These are phyloP conservation scores for Knipowitschia caucasica DNA, from an alignment of 2,797 vertebrate genomes.

Conservation along the genomic window DNA sequence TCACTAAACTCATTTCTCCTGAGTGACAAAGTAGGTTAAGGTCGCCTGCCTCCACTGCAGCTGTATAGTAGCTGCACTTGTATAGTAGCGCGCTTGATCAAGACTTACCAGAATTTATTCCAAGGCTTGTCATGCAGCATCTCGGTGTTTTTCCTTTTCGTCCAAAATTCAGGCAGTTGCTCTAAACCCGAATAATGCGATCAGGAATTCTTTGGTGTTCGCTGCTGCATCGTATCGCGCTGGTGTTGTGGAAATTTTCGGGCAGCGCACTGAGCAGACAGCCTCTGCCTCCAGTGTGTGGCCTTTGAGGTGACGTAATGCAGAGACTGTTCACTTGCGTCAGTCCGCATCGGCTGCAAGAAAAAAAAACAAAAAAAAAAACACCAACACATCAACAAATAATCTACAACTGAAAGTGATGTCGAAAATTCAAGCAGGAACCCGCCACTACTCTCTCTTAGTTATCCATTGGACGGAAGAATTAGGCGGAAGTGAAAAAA, in stretches of 20 bases:
- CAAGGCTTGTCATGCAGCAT: constrained; percentile 64
- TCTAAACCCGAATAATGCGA: constrained; percentile 36
- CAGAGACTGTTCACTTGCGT: constrained; percentile 74
- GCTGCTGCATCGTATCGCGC: constrained; percentile 55
- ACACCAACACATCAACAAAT: neutral
- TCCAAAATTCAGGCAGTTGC: constrained; percentile 37
- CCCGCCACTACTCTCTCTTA: too few species aligned
- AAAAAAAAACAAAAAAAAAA: constrained; percentile 15
- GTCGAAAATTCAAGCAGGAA: too few species aligned
- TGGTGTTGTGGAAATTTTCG: constrained; percentile 62
- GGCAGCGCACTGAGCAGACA: constrained; percentile 53
- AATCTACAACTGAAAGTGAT: too few species aligned
- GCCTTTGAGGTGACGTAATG: constrained; percentile 80
- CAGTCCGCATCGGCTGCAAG: constrained; percentile 42
- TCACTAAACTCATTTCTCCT: constrained; percentile 49
- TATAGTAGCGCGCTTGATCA: constrained; percentile 65
- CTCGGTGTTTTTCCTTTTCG: constrained; percentile 35
- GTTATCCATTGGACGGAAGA: too few species aligned
- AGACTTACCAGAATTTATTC: constrained; percentile 77
- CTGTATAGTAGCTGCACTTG: constrained; percentile 42
- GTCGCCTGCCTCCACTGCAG: constrained; percentile 54
- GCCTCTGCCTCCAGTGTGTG: constrained; percentile 57
- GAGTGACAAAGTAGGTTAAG: constrained; percentile 75
- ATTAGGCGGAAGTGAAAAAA: too few species aligned
- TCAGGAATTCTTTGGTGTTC: constrained; percentile 49